Conservation (phyloP, 2,888 invertebrate genomes). For the Aphrophora alni region DNA sequence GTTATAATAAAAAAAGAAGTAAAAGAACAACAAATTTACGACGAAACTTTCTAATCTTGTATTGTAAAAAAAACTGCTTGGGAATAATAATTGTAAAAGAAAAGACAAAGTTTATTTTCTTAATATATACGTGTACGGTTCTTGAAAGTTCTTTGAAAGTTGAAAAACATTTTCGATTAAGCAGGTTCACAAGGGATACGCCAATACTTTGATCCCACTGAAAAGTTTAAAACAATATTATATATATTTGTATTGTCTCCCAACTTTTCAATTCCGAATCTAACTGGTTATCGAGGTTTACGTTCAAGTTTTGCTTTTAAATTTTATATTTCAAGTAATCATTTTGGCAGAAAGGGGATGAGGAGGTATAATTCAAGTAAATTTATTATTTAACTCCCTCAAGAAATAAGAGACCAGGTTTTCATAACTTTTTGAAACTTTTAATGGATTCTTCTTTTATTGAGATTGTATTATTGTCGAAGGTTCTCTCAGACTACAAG, state of each 20-base stretch:
- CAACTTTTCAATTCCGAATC: not conserved
- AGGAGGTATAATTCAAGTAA: not conserved
- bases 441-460: not conserved
- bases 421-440: not conserved
- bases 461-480: not conserved
- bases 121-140: not conserved
- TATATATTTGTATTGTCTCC: not conserved
- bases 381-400: constrained; percentile 1
- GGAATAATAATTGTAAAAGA: not conserved
- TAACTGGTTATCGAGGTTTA: not conserved
- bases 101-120: not conserved
- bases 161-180: not conserved
- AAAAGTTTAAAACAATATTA: constrained; percentile 1
- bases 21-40: not conserved
- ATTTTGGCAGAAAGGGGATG: not conserved
- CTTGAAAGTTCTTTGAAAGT: not conserved
- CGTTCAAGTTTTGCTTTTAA: not conserved
- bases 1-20: not conserved
- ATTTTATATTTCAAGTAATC: not conserved
- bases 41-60: not conserved
- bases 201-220: not conserved
- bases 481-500: no score
- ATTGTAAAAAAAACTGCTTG: not conserved
- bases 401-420: not conserved
- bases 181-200: not conserved